Evolutionary conservation across 2,888 invertebrate genomes (phyloP), one percentile per base, ranked within the genome.

Genomic region (Lumbricus terrestris): DNA sequence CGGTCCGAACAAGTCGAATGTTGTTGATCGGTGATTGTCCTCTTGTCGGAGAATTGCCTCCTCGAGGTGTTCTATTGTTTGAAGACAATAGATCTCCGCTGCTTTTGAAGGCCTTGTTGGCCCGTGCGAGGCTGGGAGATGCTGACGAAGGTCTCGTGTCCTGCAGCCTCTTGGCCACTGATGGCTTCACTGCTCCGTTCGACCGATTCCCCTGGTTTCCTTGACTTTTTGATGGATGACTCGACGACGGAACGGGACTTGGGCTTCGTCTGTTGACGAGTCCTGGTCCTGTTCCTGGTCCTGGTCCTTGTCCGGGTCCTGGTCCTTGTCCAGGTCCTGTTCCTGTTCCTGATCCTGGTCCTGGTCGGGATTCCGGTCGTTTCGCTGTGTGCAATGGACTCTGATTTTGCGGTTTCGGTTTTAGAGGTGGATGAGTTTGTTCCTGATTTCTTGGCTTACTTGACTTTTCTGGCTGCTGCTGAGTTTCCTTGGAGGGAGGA

Each of bases 41-140:
- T 37, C 85, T 85, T 37, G 85, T 5, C 18, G 85, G 37, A 23
- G 85, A 85, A 69, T n/a, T n/a, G 69, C 6, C 8, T 69, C 6
- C 8, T 69, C 69, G 69, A 29, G 0, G 29, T n/a, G n/a, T n/a
- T n/a, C n/a, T n/a, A n/a, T 11, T n/a, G 35, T 6, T 35, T 85
- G 85, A 20, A 5, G 35, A 33, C 33, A 83, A 23, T 35, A 85
- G 85, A 16, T 85, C 85, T 33, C 85, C 34, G 35, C 85, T 85
- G 35, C 85, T 85, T 37, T 35, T 29, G 85, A 85, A 85, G 35
- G 85, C 23, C 35, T 37, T 85, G 85, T 85, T 85, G 85, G 85
- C 85, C 34, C 34, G 85, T 18, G 85, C 37, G 35, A 85, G 85
- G 23, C 85, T 85, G 35, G 85, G 85, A 37, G 85, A 33, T 16